These are phyloP conservation scores for Ardeotis arabs DNA, from an alignment of 2,113 vertebrate genomes.

Conservation along the genomic window DNA sequence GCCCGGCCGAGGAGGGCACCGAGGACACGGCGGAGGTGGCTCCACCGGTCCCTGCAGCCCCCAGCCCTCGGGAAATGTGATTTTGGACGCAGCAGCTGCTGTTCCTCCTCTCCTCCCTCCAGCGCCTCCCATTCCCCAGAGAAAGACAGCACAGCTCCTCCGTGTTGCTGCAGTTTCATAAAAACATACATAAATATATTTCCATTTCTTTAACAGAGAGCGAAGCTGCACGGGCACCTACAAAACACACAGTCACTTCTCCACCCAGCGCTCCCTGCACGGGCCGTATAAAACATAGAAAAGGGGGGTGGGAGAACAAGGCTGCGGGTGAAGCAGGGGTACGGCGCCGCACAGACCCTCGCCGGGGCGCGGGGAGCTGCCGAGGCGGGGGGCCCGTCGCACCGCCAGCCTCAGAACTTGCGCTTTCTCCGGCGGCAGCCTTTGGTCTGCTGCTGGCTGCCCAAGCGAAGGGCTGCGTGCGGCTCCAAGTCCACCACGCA, in stretches of 20 bases:
- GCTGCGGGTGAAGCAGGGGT: conserved; percentile 5
- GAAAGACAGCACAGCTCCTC: conserved; percentile 16
- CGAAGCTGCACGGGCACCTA: conserved; percentile 71
- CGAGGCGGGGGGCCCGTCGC: fast-evolving
- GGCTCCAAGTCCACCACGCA: conserved; percentile 80
- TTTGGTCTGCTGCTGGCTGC: conserved; percentile 61
- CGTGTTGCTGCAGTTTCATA: conserved; percentile 72
- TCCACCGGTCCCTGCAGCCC: too few species aligned
- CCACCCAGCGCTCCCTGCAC: conserved; percentile 40
- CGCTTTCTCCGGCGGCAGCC: conserved; percentile 67
- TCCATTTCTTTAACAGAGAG: conserved; percentile 67
- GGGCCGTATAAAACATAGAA: conserved; percentile 72
- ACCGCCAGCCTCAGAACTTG: conserved; percentile 62
- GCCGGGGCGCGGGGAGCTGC: neutral
- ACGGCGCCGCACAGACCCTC: neutral
- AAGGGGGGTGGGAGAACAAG: neutral
- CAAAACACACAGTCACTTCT: conserved; percentile 67
- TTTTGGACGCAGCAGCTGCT: neutral
- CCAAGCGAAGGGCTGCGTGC: neutral
- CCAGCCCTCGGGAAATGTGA: neutral
- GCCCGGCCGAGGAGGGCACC: too few species aligned
- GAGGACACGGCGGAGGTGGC: too few species aligned
- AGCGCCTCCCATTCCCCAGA: neutral
- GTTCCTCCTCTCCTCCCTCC: neutral
- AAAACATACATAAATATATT: conserved; percentile 83